Percentiles rank a stretch among this genome's conserved stretches.
Conservation (phyloP, 2,888 invertebrate species). For the Rhingia rostrata region DNA sequence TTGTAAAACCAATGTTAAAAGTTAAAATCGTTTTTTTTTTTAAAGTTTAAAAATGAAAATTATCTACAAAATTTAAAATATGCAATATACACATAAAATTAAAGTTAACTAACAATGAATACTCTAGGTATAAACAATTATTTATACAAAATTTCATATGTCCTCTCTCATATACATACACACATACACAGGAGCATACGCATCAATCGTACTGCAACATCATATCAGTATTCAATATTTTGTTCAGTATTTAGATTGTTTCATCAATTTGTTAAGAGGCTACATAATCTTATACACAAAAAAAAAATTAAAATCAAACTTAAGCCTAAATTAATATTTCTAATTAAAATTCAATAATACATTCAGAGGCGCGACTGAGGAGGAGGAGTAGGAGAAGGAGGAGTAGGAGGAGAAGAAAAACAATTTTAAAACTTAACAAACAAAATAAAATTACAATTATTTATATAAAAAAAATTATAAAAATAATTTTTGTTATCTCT, state of each 20-base stretch:
- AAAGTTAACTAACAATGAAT: slow-evolving; percentile 37
- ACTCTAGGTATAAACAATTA: slow-evolving; percentile 23
- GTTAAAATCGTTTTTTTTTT: neutral
- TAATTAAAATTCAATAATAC: slow-evolving; percentile 68
- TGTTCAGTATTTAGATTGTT: slow-evolving; percentile 2
- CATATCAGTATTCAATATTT: neutral
- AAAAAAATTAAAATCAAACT: slow-evolving; percentile 30
- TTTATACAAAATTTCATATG: slow-evolving; percentile 51
- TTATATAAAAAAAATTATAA: neutral
- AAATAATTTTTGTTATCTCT: slow-evolving; percentile 29
- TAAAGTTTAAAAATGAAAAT: slow-evolving; percentile 25
- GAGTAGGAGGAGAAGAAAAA: slow-evolving; percentile 20
- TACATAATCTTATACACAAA: slow-evolving; percentile 43
- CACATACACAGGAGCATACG: slow-evolving; percentile 30
- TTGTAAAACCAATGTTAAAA: slow-evolving; percentile 56
- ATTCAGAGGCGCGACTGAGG: neutral
- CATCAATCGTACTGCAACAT: neutral
- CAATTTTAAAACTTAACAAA: slow-evolving; percentile 59
- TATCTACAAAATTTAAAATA: slow-evolving; percentile 59
- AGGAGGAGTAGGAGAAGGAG: no score
- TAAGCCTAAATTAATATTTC: slow-evolving; percentile 11
- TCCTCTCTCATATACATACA: slow-evolving; percentile 69
- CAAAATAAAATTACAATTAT: neutral
- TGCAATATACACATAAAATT: slow-evolving; percentile 18
- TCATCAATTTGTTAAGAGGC: slow-evolving; percentile 39